These are phyloP conservation scores for Papilio polytes DNA, from an alignment of 1,140 invertebrate genomes.

Conservation along the genomic window DNA sequence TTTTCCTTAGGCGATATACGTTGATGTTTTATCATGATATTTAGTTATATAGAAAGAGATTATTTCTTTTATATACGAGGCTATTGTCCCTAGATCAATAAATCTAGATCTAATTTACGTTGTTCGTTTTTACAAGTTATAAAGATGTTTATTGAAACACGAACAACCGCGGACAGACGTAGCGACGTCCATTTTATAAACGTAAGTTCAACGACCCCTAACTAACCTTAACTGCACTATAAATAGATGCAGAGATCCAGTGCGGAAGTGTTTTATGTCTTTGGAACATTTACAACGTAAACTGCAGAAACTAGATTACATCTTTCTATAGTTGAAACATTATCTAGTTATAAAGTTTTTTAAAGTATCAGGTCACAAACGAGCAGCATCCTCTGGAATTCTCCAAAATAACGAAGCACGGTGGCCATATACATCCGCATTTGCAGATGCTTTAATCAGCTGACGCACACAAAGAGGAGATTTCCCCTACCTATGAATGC, in stretches of 20 bases:
- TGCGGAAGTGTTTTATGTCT: not conserved
- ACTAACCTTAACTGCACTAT: conserved; percentile 4
- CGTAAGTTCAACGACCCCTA: not conserved
- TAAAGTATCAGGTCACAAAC: too few relatives aligned
- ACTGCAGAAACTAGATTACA: not conserved
- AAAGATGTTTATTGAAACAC: not conserved
- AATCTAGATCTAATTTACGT: not conserved
- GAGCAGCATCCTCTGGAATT: too few relatives aligned
- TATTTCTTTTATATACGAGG: not conserved
- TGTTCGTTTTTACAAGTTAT: not conserved
- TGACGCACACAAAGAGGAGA: too few relatives aligned
- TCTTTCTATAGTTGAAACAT: too few relatives aligned
- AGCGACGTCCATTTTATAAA: not conserved
- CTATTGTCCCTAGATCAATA: not conserved
- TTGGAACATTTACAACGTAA: not conserved
- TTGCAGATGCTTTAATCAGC: too few relatives aligned
- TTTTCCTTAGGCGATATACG: too few relatives aligned
- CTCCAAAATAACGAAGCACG: too few relatives aligned
- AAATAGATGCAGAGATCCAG: not conserved
- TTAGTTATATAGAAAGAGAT: too few relatives aligned
- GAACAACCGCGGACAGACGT: not conserved
- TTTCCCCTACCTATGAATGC: too few relatives aligned
- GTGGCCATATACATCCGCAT: too few relatives aligned
- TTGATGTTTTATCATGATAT: too few relatives aligned
- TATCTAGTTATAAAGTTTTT: too few relatives aligned